Evolutionary conservation across 2,888 invertebrate species (phyloP), one percentile per base, ranked within the genome.

Genomic region (Nomada ferruginata): DNA sequence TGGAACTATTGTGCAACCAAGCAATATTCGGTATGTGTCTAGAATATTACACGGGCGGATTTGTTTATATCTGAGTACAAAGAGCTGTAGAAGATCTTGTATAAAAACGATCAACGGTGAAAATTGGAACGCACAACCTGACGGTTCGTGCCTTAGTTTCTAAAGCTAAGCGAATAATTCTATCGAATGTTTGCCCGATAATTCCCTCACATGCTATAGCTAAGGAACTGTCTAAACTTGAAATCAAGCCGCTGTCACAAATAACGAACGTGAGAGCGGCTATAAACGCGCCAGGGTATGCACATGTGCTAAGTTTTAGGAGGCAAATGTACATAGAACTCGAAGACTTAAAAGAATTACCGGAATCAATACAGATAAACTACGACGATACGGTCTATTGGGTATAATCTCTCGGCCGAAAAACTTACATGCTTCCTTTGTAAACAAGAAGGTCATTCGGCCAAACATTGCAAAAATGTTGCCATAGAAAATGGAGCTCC

Each of bases 401-500:
- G 44, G 57, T 68, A 1, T 69, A 59, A 59, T 23, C n/a, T 59
- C 5, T 59, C 36, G 29, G 13, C 59, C 5, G 50, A 70, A 13
- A 70, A 69, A 50, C 23, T 60, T 2, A 7, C 18, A 36, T 73
- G 73, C 11, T 73, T 57, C n/a, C 9, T 65, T 13, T 73, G 64
- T 57, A 73, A 73, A 29, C n/a, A 73, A 15, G 73, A 73, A 36
- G 64, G 73, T 4, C 73, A 64, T 42, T 18, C 29, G 1, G 63
- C 63, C 1, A 64, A 57, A 47, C 15, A 64, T 15, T 73, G 64
- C 26, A 26, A 26, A 26, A 26, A 26, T 2, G 26, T 2, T 26
- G 26, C 26, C 0, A 2, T 26, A 26, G 26, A 26, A 26, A 26
- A 26, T 26, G 26, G 2, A 26, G 26, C 26, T 2, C 26, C 26